phyloP scores from a whole-genome alignment of 1,140 invertebrate species.

The Lamellibrachia luymesi region DNA sequence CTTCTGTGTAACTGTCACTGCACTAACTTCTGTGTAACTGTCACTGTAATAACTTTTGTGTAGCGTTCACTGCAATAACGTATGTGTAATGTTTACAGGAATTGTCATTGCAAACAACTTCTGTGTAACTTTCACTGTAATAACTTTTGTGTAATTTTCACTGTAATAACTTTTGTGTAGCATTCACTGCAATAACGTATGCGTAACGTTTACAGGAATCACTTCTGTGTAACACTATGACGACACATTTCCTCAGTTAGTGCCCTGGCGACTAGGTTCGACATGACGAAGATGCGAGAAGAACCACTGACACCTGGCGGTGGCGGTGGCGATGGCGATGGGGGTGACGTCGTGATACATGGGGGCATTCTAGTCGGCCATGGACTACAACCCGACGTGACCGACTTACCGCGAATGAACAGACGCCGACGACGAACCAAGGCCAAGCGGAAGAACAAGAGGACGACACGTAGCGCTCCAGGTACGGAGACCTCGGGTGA shows the following conservation, averaged over 20 bases:
- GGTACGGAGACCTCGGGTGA: not conserved
- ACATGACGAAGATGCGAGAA: not conserved
- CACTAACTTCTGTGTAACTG: too few species aligned
- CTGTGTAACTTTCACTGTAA: too few species aligned
- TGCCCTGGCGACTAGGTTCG: not conserved
- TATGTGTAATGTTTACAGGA: not conserved
- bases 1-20: too few species aligned
- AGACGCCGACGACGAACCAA: not conserved
- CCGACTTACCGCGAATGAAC: not conserved
- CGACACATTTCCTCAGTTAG: not conserved
- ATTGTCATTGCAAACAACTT: too few species aligned
- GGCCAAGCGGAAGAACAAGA: not conserved
- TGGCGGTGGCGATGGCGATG: not conserved
- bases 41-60: too few species aligned
- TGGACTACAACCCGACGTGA: not conserved
- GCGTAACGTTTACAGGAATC: not conserved
- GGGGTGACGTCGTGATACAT: not conserved
- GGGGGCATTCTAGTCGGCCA: not conserved
- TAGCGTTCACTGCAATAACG: not conserved
- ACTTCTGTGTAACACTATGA: not conserved
- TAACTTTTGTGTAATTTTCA: too few species aligned
- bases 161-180: too few species aligned
- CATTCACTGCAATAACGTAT: too few species aligned
- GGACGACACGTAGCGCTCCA: not conserved
- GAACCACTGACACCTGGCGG: not conserved